Evolutionary conservation across 1,140 invertebrate species (phyloP), one percentile per base, ranked within the genome.

Genomic region (Lanistes nyassanus): DNA sequence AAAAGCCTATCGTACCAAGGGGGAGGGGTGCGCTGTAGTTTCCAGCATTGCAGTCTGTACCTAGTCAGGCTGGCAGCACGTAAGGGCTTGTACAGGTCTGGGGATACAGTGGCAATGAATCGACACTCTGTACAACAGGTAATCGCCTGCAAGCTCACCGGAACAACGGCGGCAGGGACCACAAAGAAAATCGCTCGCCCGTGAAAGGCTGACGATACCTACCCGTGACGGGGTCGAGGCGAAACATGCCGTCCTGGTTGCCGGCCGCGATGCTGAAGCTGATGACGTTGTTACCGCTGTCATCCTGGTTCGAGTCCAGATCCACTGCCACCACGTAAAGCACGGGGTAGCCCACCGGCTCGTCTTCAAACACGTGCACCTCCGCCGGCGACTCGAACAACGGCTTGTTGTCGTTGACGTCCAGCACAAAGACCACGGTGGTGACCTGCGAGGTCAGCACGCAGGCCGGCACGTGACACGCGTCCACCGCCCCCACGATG

Each of bases 261-360:
- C 96, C 96, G 19, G 76, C 75, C 13, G 81, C 76, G 55, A 89
- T 88, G 6, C 68, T 74, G 76, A 98, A 98, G 0, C 93, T 94
- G 13, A 98, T 92, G 76, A 93, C 92, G 26, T 96, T 96, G 88
- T 97, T 86, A 4, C 83, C 93, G 79, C 93, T 92, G 23, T 96
- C 96, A 47, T 88, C 97, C 60, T 96, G 94, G 39, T 93, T 94
- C 0, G 92, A 92, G 88, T 98, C 97, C 29, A 90, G 91, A 88
- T 99, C 97, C 0, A 94, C 90, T 1, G 97, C 97, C 39, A 98
- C 91, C 4, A 98, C 91, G 84, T 95, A 92, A 23, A 93, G 90
- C 13, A 97, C 86, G 11, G 91, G 87, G 76, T 91, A 91, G 3
- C 94, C 94, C 65, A 93, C 87, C 47, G 89, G 85, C 74, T 90